Conservation (phyloP, 2,113 vertebrate genomes). For the Maylandia zebra region DNA sequence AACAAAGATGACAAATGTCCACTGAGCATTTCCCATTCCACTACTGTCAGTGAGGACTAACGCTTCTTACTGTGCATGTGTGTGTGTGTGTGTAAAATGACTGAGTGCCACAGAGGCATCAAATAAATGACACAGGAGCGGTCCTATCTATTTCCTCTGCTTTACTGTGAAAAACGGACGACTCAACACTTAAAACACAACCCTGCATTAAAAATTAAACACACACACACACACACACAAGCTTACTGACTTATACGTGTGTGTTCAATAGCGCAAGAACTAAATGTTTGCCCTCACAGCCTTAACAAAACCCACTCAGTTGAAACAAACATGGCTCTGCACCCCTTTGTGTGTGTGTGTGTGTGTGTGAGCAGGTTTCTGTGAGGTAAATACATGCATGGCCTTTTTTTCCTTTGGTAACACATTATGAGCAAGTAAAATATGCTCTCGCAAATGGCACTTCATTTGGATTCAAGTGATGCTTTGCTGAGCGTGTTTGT, state of each 20-base stretch:
- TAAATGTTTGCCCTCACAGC: conserved; percentile 27
- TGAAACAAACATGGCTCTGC: conserved; percentile 13
- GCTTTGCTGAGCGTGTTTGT: conserved; percentile 17
- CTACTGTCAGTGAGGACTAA: conserved; percentile 50
- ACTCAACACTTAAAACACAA: not conserved
- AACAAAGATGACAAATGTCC: conserved; percentile 61
- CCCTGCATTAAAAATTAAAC: not conserved
- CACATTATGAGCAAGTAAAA: conserved; percentile 25
- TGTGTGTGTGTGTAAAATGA: not conserved
- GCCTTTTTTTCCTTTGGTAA: not conserved
- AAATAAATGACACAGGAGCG: conserved; percentile 50
- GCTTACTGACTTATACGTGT: conserved; percentile 5
- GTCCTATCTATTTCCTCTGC: conserved; percentile 44
- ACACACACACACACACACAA: not conserved
- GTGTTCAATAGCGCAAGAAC: not conserved
- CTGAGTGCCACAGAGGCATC: not conserved
- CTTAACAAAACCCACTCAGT: conserved; percentile 25
- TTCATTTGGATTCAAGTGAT: conserved; percentile 22
- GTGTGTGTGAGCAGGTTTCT: not conserved
- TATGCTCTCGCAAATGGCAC: conserved; percentile 20
- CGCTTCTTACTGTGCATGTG: not conserved
- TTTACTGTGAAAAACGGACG: conserved; percentile 33
- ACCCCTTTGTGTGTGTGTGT: not conserved
- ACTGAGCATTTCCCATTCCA: conserved; percentile 51
- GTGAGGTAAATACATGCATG: not conserved